phyloP scores from a whole-genome alignment of 2,113 vertebrate species.

The Brevimyrus niger region DNA sequence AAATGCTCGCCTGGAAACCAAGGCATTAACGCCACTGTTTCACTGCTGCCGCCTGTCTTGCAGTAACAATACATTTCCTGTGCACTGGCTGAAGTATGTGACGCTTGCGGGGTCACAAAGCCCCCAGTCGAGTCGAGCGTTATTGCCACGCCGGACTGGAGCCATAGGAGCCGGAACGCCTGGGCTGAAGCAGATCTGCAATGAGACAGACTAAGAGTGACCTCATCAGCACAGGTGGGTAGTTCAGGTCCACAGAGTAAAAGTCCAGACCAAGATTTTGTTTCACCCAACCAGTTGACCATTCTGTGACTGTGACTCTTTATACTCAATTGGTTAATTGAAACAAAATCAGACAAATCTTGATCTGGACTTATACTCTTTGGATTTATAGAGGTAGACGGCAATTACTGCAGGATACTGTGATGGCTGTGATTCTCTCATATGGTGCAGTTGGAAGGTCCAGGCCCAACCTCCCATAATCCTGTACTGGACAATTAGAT shows the following conservation, averaged over 20 bases:
- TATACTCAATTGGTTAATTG: too few species aligned
- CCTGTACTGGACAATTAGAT: background rate
- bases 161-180: background rate
- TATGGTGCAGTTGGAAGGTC: background rate
- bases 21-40: background rate
- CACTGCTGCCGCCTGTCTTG: background rate
- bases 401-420: background rate
- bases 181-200: background rate
- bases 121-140: background rate
- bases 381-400: background rate
- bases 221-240: background rate
- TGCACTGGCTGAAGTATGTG: background rate
- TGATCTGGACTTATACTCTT: background rate
- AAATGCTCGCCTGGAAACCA: background rate
- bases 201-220: background rate
- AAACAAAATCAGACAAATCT: background rate
- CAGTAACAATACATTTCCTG: background rate
- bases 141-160: background rate
- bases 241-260: too few species aligned
- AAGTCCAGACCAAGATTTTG: too few species aligned
- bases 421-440: background rate
- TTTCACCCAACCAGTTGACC: too few species aligned
- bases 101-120: background rate
- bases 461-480: background rate
- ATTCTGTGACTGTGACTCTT: too few species aligned